A percentile compares a stretch with the other conserved stretches of the same genome.
These are phyloP conservation scores for Cyprinella venusta DNA, from an alignment of 2,797 vertebrate genomes.

Conservation along the genomic window DNA sequence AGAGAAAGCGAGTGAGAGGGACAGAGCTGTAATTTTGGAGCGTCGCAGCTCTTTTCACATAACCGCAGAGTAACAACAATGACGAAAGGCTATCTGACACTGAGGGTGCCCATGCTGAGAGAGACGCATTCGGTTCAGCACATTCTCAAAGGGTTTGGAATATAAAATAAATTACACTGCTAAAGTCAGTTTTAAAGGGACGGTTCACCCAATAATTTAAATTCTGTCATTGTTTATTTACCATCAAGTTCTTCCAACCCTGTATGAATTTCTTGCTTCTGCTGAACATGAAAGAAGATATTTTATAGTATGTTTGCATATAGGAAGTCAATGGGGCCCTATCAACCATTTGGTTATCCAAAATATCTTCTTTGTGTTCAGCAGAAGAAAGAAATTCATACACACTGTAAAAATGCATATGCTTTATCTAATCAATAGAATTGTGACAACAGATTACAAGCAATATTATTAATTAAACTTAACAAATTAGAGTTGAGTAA, in stretches of 20 bases:
- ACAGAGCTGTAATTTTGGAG: slow-evolving; percentile 46
- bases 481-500: too few species aligned
- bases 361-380: too few species aligned
- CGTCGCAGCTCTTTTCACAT: slow-evolving; percentile 39
- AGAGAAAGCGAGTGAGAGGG: slow-evolving; percentile 26
- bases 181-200: neutral
- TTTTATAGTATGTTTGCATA: too few species aligned
- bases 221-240: neutral
- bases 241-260: neutral
- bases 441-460: too few species aligned
- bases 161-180: slow-evolving; percentile 31
- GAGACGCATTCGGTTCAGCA: slow-evolving; percentile 30
- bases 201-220: neutral
- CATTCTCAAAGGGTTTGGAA: slow-evolving; percentile 17
- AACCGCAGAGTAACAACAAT: slow-evolving; percentile 57
- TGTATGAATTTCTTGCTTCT: neutral
- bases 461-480: too few species aligned
- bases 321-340: too few species aligned
- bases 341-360: too few species aligned
- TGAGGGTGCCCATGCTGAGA: slow-evolving; percentile 28
- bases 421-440: too few species aligned
- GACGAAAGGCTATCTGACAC: slow-evolving; percentile 60
- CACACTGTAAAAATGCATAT: too few species aligned
- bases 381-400: too few species aligned
- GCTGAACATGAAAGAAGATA: neutral